These are phyloP conservation scores for Cherax destructor DNA, from an alignment of 1,140 invertebrate genomes.

Conservation along the genomic window DNA sequence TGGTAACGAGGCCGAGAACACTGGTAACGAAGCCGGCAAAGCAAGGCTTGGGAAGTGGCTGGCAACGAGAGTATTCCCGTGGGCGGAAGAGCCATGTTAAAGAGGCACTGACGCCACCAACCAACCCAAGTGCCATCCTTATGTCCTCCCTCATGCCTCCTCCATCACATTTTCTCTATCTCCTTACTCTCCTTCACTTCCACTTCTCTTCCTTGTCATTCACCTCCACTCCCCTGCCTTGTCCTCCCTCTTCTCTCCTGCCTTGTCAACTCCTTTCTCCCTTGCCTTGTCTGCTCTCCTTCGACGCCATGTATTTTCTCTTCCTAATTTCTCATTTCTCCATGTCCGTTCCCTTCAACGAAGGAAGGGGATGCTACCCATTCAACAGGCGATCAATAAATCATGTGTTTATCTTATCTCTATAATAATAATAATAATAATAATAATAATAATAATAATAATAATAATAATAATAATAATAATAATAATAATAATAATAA, in stretches of 20 bases:
- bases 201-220: background rate
- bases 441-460: too few relatives aligned
- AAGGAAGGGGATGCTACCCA: too few relatives aligned
- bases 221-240: background rate
- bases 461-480: too few relatives aligned
- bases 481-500: too few relatives aligned
- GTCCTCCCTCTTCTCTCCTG: background rate
- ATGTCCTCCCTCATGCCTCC: background rate
- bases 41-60: background rate
- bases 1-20: background rate
- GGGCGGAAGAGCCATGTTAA: background rate
- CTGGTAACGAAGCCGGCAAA: background rate
- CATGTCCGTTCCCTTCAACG: too few relatives aligned
- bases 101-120: slow-evolving; percentile 7
- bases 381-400: too few relatives aligned
- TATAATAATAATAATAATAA: too few relatives aligned
- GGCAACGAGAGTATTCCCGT: background rate
- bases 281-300: background rate
- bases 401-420: too few relatives aligned
- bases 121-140: background rate
- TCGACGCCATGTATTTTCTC: too few relatives aligned
- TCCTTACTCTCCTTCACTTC: background rate
- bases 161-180: background rate
- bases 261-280: background rate
- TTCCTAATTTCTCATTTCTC: too few relatives aligned